Evolutionary conservation across 2,797 vertebrate genomes (phyloP).

Genomic region (Potorous gilbertii): DNA sequence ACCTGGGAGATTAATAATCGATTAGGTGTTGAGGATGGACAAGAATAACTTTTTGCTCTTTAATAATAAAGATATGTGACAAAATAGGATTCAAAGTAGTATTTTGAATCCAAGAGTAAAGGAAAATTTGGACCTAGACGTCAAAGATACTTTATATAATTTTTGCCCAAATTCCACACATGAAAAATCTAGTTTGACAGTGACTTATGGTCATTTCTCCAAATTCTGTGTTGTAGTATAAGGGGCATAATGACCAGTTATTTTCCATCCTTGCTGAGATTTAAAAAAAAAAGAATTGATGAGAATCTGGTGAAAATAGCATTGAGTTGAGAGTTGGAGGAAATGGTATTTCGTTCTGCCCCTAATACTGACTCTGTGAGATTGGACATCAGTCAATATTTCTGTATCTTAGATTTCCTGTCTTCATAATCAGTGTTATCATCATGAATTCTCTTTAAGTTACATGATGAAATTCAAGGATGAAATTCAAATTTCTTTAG

Average conservation of each 20-base stretch:
- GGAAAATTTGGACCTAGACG: constrained; percentile 29
- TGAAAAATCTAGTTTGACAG: constrained; percentile 25
- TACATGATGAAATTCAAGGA: neutral
- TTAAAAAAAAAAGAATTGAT: neutral
- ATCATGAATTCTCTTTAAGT: neutral
- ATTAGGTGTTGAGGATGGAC: neutral
- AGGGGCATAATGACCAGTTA: neutral
- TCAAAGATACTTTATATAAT: neutral
- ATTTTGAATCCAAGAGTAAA: neutral
- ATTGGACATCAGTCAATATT: constrained; percentile 6
- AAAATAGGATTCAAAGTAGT: neutral
- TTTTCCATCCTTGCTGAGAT: neutral
- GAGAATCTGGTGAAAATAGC: neutral
- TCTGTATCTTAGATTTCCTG: neutral
- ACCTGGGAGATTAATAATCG: neutral
- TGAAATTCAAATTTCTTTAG: neutral
- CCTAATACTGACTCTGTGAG: neutral
- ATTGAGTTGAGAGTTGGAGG: neutral
- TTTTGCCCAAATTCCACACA: constrained; percentile 12
- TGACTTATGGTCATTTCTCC: constrained; percentile 24
- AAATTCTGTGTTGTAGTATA: neutral
- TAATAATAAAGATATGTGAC: neutral
- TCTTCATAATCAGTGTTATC: constrained; percentile 11
- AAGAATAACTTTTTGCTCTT: neutral
- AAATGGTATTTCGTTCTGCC: neutral